Percentiles rank a stretch among this genome's conserved stretches.
phyloP scores from a whole-genome alignment of 2,113 vertebrate species.

The Lathamus discolor region DNA sequence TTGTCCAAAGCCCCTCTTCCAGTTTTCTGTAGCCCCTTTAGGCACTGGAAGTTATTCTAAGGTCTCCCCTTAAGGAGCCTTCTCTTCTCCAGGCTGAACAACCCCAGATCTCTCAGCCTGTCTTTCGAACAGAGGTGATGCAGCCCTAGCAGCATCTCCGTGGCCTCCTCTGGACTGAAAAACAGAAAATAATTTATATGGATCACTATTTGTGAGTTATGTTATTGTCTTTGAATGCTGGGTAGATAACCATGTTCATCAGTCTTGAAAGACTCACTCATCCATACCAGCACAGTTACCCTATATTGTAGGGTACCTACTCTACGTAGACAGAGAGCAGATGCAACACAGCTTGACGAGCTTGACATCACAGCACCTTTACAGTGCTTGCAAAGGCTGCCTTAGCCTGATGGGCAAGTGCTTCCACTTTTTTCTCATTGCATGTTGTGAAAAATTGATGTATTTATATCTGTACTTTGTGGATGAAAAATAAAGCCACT shows the following conservation, averaged over 20 bases:
- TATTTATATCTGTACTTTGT: not conserved
- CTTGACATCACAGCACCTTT: not conserved
- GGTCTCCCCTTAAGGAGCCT: not conserved
- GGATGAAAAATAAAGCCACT: not conserved
- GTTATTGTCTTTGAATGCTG: not conserved
- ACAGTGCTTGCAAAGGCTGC: accelerated
- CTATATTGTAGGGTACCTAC: not conserved
- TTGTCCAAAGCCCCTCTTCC: not conserved
- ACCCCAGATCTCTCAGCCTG: not conserved
- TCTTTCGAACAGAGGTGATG: not conserved
- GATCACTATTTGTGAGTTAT: not conserved
- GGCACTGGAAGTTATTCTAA: not conserved
- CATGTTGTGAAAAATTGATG: not conserved
- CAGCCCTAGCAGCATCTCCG: not conserved
- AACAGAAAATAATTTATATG: not conserved
- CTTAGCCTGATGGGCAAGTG: not conserved
- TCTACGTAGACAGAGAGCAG: not conserved
- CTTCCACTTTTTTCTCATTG: not conserved
- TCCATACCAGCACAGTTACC: not conserved
- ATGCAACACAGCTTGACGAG: too few species aligned
- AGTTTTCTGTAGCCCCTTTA: not conserved
- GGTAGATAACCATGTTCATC: not conserved
- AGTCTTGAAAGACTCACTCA: not conserved
- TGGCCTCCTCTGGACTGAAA: not conserved
- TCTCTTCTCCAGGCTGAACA: not conserved